Conservation (phyloP, 2,888 invertebrate species). For the Globia sparganii region DNA sequence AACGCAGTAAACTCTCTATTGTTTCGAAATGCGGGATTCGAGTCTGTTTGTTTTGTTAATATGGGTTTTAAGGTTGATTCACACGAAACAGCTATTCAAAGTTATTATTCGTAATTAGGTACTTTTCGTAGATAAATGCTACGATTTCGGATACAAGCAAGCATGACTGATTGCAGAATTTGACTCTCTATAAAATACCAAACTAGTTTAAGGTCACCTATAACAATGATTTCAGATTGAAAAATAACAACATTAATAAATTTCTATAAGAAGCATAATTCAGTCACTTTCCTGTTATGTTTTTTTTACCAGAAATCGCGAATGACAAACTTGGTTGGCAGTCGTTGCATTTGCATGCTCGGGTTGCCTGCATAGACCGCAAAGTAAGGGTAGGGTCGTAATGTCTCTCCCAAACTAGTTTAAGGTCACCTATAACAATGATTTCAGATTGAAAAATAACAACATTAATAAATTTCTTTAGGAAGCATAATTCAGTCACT, state of each 20-base stretch:
- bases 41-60: conserved; percentile 2
- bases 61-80: not conserved
- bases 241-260: not conserved
- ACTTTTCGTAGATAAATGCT: not conserved
- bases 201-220: conserved; percentile 50
- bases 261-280: conserved; percentile 4
- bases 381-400: not conserved
- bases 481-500: not conserved
- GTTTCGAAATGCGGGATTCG: conserved; percentile 9
- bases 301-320: not conserved
- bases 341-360: not conserved
- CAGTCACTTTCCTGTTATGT: not conserved
- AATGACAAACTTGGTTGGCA: not conserved
- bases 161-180: conserved; percentile 31
- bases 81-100: not conserved
- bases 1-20: conserved; percentile 13
- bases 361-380: not conserved
- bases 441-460: too few relatives aligned
- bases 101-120: not conserved
- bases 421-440: too few relatives aligned
- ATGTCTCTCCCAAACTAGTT: too few relatives aligned
- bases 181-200: conserved; percentile 18
- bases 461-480: conserved; percentile 5
- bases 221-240: not conserved
- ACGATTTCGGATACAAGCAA: not conserved